phyloP scores from a whole-genome alignment of 2,797 vertebrate genomes.

The Epinephelus malabaricus region DNA sequence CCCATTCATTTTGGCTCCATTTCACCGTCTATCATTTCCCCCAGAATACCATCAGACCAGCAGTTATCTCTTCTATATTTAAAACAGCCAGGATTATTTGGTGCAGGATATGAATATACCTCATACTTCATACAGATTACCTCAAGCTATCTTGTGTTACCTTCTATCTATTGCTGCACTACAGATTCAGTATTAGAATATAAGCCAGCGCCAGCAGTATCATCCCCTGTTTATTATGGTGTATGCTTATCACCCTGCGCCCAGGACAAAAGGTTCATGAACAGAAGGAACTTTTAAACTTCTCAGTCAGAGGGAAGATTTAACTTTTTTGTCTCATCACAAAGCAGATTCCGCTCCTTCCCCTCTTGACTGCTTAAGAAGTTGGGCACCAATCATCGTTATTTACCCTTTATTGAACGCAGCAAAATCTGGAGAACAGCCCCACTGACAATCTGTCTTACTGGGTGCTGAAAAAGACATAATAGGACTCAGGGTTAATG shows the following conservation, averaged over 20 bases:
- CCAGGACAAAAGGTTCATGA: constrained; percentile 50
- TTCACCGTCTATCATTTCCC: constrained; percentile 74
- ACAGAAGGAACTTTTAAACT: constrained; percentile 48
- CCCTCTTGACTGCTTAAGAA: constrained; percentile 6
- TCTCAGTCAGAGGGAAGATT: constrained; percentile 41
- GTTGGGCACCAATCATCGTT: constrained; percentile 1
- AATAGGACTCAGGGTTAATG: constrained; percentile 42
- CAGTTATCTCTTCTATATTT: constrained; percentile 81
- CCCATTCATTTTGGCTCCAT: constrained; percentile 78
- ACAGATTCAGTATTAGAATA: constrained; percentile 67
- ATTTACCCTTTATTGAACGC: constrained; percentile 24
- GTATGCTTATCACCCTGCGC: constrained; percentile 55
- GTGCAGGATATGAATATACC: constrained; percentile 67
- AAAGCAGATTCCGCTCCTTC: background rate
- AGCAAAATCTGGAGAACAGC: constrained; percentile 11
- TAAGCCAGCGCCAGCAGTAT: constrained; percentile 49
- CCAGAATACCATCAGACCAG: constrained; percentile 71
- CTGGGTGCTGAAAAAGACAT: background rate
- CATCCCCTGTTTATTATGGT: constrained; percentile 62
- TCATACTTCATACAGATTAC: constrained; percentile 77
- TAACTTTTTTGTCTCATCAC: constrained; percentile 23
- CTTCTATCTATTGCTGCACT: constrained; percentile 59
- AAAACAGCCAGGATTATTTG: constrained; percentile 78
- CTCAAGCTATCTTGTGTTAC: constrained; percentile 67
- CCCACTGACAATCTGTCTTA: background rate